Evolutionary conservation across 2,888 invertebrate species (phyloP).

Genomic region (Drosophila antonietae): DNA sequence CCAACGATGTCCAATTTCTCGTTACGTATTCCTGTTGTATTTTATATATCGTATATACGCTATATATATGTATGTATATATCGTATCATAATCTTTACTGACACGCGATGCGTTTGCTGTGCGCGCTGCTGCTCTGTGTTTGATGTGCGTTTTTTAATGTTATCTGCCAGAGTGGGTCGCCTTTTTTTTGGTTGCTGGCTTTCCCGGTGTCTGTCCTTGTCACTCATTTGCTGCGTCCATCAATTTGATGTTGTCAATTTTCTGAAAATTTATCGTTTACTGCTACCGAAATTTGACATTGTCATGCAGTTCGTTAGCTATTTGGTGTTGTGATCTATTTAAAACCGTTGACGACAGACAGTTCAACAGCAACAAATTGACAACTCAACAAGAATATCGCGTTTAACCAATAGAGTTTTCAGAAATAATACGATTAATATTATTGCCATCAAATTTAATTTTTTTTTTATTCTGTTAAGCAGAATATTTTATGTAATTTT

Average conservation of each 20-base stretch:
- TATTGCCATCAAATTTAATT: not conserved
- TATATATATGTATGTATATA: slow-evolving; percentile 36
- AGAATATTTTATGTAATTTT: not conserved
- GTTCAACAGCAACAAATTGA: slow-evolving; percentile 27
- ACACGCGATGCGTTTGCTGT: slow-evolving; percentile 66
- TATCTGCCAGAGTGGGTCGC: slow-evolving; percentile 55
- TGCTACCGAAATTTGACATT: slow-evolving; percentile 73
- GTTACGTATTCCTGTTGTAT: slow-evolving; percentile 44
- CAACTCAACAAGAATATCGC: slow-evolving; percentile 28
- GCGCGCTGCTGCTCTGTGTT: slow-evolving; percentile 7
- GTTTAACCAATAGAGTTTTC: not conserved
- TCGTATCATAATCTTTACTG: slow-evolving; percentile 78
- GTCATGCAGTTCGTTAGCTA: slow-evolving; percentile 78
- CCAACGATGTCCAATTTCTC: slow-evolving; percentile 49
- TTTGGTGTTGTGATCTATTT: slow-evolving; percentile 38
- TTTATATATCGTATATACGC: slow-evolving; percentile 17
- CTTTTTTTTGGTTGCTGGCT: slow-evolving; percentile 3
- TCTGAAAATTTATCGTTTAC: slow-evolving; percentile 76
- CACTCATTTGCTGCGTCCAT: slow-evolving; percentile 70
- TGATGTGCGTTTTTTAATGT: slow-evolving; percentile 54
- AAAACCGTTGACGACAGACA: slow-evolving; percentile 44
- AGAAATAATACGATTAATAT: not conserved
- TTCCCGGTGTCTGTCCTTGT: slow-evolving; percentile 25
- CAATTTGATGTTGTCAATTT: slow-evolving; percentile 80
- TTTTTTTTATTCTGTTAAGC: not conserved